Evolutionary conservation across 30 jellyfish, hydroid and myxozoan species (phyloP), one percentile per base, ranked within the genome.

Genomic region (Clytia hemisphaerica): DNA sequence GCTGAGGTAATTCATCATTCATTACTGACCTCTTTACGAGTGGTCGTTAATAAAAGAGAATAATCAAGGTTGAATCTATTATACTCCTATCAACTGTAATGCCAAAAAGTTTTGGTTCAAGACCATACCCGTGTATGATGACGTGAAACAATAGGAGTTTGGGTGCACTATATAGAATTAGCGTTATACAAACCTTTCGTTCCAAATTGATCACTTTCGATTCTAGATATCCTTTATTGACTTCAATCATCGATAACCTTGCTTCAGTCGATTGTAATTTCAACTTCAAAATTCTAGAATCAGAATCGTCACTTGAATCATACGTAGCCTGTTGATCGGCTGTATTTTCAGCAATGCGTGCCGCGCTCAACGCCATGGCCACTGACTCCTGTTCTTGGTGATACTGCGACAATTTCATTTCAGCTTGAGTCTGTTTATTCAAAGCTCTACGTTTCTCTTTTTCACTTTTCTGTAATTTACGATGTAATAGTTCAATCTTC

Each of bases 211-310:
- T 44, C 21, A 89, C 36, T 65, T 80, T 81, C 27, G 95, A 54
- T 47, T 89, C 95, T 35, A 89, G 40, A 66, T 89, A 82, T 12
- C 87, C 82, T 67, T 89, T 89, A 29, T 81, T 82, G 31, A 86
- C 82, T 72, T 89, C 93, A 2, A 89, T 51, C 93, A 89, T 76
- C 5, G 95, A 73, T 55, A 89, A 25, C 44, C 82, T 89, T 1
- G 98, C 98, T 71, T 89, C 98, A 0, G 98, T 89, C 29, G 98
- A 89, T 55, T 89, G 95, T 58, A 89, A 53, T 44, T 89, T 89
- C 65, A 89, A 68, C 31, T 71, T 81, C 49, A 89, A 69, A 95
- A 89, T 89, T 51, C 90, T 88, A 21, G 83, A 67, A 26, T 76
- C 84, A 50, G 70, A 71, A 50, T 85, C 95, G 3, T 84, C 93